Conservation (phyloP, 2,113 vertebrate genomes). For the Tyrannus savana region DNA sequence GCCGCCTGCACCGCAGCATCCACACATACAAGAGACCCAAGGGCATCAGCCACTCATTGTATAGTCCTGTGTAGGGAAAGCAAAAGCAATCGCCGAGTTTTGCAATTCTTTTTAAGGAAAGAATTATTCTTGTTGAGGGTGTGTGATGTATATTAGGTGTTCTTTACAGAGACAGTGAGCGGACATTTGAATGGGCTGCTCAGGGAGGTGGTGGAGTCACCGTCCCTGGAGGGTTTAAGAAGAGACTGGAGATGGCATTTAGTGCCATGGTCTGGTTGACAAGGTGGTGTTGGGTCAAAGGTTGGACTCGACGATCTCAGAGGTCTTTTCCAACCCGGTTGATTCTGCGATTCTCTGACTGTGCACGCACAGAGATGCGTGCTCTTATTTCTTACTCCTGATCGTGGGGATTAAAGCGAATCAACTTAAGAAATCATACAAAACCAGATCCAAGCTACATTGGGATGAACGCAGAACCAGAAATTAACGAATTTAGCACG, state of each 20-base stretch:
- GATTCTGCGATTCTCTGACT: not conserved
- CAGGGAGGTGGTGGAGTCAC: not conserved
- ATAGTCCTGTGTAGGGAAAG: not conserved
- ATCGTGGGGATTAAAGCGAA: not conserved
- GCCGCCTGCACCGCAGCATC: not conserved
- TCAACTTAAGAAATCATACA: not conserved
- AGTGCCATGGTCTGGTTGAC: not conserved
- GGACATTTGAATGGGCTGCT: not conserved
- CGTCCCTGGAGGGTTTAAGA: not conserved
- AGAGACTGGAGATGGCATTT: not conserved
- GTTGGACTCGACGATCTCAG: not conserved
- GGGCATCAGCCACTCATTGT: not conserved
- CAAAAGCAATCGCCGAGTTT: not conserved
- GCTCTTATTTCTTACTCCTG: not conserved
- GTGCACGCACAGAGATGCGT: rapidly evolving
- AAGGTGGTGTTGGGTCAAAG: not conserved
- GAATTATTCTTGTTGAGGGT: not conserved
- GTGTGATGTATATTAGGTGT: rapidly evolving
- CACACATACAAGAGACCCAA: rapidly evolving
- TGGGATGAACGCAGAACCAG: not conserved
- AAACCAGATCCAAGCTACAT: not conserved
- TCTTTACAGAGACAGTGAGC: not conserved
- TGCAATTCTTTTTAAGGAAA: not conserved
- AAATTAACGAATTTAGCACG: not conserved
- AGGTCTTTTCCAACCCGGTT: not conserved